phyloP scores from a whole-genome alignment of 2,888 invertebrate genomes.

The Eudemis profundana region DNA sequence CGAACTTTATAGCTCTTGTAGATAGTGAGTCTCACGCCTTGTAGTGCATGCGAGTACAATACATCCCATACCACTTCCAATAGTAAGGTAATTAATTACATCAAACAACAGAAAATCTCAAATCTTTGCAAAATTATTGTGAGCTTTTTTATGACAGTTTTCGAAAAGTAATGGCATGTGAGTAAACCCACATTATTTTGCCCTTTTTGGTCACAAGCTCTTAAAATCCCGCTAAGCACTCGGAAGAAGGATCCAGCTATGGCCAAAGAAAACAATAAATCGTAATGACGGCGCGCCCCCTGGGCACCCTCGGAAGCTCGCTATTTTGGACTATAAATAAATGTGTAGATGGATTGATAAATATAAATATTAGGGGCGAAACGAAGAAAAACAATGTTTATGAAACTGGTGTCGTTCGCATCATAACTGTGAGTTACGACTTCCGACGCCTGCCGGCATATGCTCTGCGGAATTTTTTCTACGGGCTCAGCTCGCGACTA shows the following conservation, averaged over 20 bases:
- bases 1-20: not conserved
- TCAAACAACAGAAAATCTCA: too few relatives aligned
- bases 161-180: slow-evolving; percentile 9
- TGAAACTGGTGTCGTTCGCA: slow-evolving; percentile 84
- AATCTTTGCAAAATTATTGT: not conserved
- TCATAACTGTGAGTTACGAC: slow-evolving; percentile 85
- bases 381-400: slow-evolving; percentile 85
- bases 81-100: not conserved
- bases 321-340: slow-evolving; percentile 84
- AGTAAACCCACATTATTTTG: slow-evolving; percentile 35
- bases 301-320: slow-evolving; percentile 81
- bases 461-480: slow-evolving; percentile 80
- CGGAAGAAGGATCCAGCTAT: slow-evolving; percentile 69
- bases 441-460: slow-evolving; percentile 82
- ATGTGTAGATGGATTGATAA: slow-evolving; percentile 86
- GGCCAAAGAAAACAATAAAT: slow-evolving; percentile 84
- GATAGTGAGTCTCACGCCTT: not conserved
- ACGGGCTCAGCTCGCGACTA: slow-evolving; percentile 44
- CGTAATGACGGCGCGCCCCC: slow-evolving; percentile 79
- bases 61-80: not conserved
- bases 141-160: not conserved
- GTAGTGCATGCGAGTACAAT: too few relatives aligned
- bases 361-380: slow-evolving; percentile 86
- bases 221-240: slow-evolving; percentile 70
- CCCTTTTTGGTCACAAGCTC: slow-evolving; percentile 45